Evolutionary conservation across 1,140 invertebrate species (phyloP).

Genomic region (Megathymus violae): DNA sequence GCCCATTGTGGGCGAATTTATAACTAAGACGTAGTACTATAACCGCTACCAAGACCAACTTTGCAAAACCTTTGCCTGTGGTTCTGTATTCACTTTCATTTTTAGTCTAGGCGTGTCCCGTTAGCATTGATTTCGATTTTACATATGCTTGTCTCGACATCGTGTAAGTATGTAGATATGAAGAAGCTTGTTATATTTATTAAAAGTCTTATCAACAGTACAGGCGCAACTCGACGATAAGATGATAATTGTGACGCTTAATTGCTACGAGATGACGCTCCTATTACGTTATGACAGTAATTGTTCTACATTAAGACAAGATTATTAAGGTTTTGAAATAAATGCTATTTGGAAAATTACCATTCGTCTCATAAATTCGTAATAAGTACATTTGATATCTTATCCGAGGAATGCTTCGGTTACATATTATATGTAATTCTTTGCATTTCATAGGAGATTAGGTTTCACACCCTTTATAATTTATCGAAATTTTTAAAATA

Average conservation of each 20-base stretch:
- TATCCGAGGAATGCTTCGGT: background rate
- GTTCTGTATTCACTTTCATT: too few species aligned
- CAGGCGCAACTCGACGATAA: conserved; percentile 63
- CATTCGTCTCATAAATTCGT: background rate
- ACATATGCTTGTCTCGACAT: too few species aligned
- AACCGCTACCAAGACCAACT: too few species aligned
- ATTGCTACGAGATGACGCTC: conserved; percentile 64
- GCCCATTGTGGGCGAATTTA: too few species aligned
- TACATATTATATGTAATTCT: too few species aligned
- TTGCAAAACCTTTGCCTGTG: too few species aligned
- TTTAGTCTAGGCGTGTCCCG: background rate
- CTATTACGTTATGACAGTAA: conserved; percentile 39
- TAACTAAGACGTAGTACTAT: too few species aligned
- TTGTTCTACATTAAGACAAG: conserved; percentile 22
- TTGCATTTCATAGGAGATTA: too few species aligned
- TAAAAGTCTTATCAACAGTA: conserved; percentile 60
- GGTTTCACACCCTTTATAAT: too few species aligned
- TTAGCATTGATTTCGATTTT: conserved; percentile 30
- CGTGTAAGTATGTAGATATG: too few species aligned
- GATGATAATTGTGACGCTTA: conserved; percentile 59
- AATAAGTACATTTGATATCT: background rate
- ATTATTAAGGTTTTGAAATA: conserved; percentile 4
- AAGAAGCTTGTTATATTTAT: conserved; percentile 51
- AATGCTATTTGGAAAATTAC: conserved; percentile 10
- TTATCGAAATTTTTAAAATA: too few species aligned